Evolutionary conservation across 2,113 vertebrate genomes (phyloP), one percentile per base, ranked within the genome.

Genomic region (Hydrochoerus hydrochaeris): DNA sequence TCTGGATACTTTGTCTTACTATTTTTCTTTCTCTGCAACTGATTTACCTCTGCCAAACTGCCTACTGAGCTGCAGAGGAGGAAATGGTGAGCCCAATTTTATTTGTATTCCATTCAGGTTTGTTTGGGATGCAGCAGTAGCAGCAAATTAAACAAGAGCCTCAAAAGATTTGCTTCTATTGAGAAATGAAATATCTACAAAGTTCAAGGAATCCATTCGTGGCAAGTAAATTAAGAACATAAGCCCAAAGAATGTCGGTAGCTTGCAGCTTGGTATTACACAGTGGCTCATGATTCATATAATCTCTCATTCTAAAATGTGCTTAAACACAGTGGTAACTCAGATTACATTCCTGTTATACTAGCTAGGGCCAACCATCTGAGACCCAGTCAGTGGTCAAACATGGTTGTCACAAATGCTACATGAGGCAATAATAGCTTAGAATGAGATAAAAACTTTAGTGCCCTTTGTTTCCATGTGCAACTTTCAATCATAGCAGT

Each of bases 161-260:
- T 95, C 14, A 4, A 26, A 92, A 95, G 89, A 93, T 96, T 91
- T 97, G 81, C 62, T 95, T 95, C 75, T 58, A 63, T 54, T 77
- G 44, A 85, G 57, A 95, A 95, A 96, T 86, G 84, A 93, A 97
- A 95, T 90, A 81, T 60, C 62, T 63, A 41, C 17, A 24, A 85
- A 71, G 78, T 87, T 93, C 44, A 96, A 71, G 89, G 65, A 91
- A 52, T 49, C 73, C n/a, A 95, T 97, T 96, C 65, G 69, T 92
- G 86, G 94, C 87, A 92, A 97, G 81, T 81, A 93, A 97, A 95
- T 90, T 93, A 97, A 97, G 84, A 95, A 65, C 67, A 54, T 89
- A 95, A 97, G 92, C 67, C 67, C 67, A 62, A 91, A 95, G 91
- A 85, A 93, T 86, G 80, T 88, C 90, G 52, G 35, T 73, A 90